Percentiles rank a stretch among this genome's conserved stretches.
These are phyloP conservation scores for Sebastes matsubarae DNA, from an alignment of 2,797 vertebrate species.

Conservation along the genomic window DNA sequence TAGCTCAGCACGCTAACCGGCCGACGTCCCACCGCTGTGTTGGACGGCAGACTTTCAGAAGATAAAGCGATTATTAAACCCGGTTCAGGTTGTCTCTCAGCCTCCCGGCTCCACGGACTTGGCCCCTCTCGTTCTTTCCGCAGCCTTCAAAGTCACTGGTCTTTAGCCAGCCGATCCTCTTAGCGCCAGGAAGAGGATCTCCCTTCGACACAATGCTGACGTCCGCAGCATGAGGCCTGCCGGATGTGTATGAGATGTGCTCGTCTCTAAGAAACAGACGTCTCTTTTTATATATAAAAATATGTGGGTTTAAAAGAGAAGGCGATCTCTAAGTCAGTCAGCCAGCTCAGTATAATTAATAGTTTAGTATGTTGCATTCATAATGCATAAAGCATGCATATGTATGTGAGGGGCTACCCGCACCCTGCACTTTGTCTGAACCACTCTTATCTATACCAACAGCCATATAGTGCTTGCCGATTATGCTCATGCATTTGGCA, in stretches of 20 bases:
- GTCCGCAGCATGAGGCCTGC: constrained; percentile 39
- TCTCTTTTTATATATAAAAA: not conserved
- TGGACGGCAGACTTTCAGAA: constrained; percentile 26
- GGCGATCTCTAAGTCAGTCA: constrained; percentile 8
- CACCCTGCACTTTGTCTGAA: not conserved
- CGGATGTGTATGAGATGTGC: constrained; percentile 30
- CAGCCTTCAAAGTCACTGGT: constrained; percentile 57
- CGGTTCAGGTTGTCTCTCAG: constrained; percentile 26
- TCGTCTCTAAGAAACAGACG: not conserved
- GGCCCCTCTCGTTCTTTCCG: constrained; percentile 17
- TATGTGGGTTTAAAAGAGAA: constrained; percentile 13
- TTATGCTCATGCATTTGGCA: constrained; percentile 41
- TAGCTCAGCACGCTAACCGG: not conserved
- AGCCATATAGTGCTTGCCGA: constrained; percentile 38
- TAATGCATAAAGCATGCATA: not conserved
- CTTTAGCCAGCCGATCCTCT: constrained; percentile 70
- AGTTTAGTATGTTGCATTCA: constrained; percentile 16
- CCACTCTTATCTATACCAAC: constrained; percentile 44
- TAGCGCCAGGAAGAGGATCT: constrained; percentile 53
- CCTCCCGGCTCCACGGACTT: constrained; percentile 6
- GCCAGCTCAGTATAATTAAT: constrained; percentile 20
- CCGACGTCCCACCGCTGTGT: not conserved
- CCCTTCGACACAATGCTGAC: constrained; percentile 50
- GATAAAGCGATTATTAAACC: constrained; percentile 32
- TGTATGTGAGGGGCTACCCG: not conserved